Percentiles rank a stretch among this genome's conserved stretches.
Evolutionary conservation across 2,888 invertebrate genomes (phyloP).

Genomic region (Lomographa bimaculata): DNA sequence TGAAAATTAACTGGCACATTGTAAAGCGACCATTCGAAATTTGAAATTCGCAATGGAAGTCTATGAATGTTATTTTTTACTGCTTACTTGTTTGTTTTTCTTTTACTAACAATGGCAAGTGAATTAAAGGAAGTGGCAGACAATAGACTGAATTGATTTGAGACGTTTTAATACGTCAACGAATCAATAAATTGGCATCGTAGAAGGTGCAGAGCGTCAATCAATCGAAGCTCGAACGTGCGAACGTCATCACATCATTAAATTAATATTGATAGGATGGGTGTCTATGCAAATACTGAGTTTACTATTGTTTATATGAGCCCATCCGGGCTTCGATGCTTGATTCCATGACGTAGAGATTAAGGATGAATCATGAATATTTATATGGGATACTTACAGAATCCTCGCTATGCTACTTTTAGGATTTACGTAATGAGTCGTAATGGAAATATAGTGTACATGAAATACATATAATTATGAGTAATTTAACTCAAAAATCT

Average conservation of each 20-base stretch:
- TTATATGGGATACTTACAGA: constrained; percentile 17
- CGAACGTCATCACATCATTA: constrained; percentile 28
- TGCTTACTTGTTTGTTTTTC: constrained; percentile 1
- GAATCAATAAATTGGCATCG: constrained; percentile 46
- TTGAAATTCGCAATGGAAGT: constrained; percentile 5
- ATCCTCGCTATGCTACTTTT: not conserved
- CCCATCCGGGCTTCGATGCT: constrained; percentile 24
- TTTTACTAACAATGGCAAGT: constrained; percentile 3
- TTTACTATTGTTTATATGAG: constrained; percentile 37
- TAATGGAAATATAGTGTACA: too few species aligned
- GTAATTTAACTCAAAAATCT: too few species aligned
- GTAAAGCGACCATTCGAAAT: constrained; percentile 10
- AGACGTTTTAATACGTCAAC: constrained; percentile 29
- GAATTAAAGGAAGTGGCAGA: constrained; percentile 40
- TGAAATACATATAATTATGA: too few species aligned
- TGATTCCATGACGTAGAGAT: constrained; percentile 33
- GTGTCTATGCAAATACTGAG: constrained; percentile 27
- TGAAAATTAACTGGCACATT: constrained; percentile 19
- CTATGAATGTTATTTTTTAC: too few species aligned
- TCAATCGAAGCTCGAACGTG: constrained; percentile 33
- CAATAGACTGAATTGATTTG: constrained; percentile 42
- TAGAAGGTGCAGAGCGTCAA: constrained; percentile 39
- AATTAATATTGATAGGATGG: too few species aligned
- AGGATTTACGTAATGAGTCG: too few species aligned
- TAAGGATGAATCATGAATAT: constrained; percentile 20